phyloP scores from a whole-genome alignment of 2,113 vertebrate genomes.

The Anoura caudifer region DNA sequence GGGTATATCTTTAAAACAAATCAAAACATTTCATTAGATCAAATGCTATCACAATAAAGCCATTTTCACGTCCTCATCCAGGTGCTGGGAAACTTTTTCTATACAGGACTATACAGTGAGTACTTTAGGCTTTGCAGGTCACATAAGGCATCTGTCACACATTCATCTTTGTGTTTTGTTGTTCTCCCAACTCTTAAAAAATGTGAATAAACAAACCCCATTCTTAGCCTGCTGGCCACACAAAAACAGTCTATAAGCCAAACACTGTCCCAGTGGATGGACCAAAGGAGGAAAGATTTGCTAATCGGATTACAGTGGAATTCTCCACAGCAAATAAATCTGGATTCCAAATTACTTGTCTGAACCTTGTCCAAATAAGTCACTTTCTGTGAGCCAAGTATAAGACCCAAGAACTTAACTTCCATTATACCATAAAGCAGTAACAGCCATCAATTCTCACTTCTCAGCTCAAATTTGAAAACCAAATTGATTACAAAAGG shows the following conservation, averaged over 20 bases:
- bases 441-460: neutral
- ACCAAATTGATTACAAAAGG: neutral
- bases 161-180: neutral
- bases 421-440: neutral
- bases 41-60: neutral
- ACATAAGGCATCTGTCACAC: neutral
- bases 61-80: neutral
- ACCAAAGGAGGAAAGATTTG: neutral
- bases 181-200: neutral
- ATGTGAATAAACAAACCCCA: neutral
- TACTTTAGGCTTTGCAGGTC: neutral
- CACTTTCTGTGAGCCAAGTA: neutral
- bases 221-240: neutral
- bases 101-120: neutral
- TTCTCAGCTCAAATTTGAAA: neutral
- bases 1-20: neutral
- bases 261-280: neutral
- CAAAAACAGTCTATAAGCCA: neutral
- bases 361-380: neutral
- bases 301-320: neutral
- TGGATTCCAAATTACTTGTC: constrained; percentile 8
- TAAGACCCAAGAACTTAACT: neutral
- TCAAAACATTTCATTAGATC: neutral
- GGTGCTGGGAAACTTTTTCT: neutral
- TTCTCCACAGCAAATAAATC: neutral